Evolutionary conservation across 1,140 invertebrate species (phyloP).

Genomic region (Euura lappo): DNA sequence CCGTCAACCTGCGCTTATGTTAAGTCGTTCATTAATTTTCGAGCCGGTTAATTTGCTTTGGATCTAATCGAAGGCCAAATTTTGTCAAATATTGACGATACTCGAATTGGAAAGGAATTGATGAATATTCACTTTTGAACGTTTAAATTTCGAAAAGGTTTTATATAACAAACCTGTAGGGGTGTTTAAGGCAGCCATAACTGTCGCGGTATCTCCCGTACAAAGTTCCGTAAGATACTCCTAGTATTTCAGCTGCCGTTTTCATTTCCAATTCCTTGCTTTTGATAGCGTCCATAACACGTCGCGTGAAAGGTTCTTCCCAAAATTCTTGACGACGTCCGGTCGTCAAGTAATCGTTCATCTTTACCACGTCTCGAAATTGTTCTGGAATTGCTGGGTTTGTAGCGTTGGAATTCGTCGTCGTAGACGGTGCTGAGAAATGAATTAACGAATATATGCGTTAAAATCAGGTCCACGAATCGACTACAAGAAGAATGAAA

Average conservation of each 20-base stretch:
- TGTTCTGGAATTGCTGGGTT: constrained; percentile 58
- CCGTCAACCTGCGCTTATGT: too few species aligned
- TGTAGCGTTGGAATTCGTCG: constrained; percentile 51
- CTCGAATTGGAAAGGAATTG: too few species aligned
- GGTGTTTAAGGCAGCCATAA: constrained; percentile 84
- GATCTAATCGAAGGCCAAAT: too few species aligned
- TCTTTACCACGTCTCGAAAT: constrained; percentile 82
- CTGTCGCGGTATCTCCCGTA: constrained; percentile 87
- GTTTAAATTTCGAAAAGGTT: too few species aligned
- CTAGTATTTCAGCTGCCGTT: constrained; percentile 85
- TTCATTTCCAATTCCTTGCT: constrained; percentile 93
- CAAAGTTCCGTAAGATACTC: constrained; percentile 87
- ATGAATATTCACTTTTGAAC: too few species aligned
- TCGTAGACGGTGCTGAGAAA: constrained; percentile 40
- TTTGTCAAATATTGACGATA: too few species aligned
- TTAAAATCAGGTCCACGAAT: background rate
- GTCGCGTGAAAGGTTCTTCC: constrained; percentile 83
- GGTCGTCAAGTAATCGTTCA: constrained; percentile 87
- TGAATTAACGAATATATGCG: background rate
- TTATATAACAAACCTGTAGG: constrained; percentile 67
- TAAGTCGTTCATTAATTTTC: too few species aligned
- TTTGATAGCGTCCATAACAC: constrained; percentile 87
- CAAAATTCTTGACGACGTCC: constrained; percentile 88
- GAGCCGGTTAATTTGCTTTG: too few species aligned
- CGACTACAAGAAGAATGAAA: background rate